Base-by-base conservation (phyloP, 2,113 vertebrate genomes). In the Hucho hucho region DNA sequence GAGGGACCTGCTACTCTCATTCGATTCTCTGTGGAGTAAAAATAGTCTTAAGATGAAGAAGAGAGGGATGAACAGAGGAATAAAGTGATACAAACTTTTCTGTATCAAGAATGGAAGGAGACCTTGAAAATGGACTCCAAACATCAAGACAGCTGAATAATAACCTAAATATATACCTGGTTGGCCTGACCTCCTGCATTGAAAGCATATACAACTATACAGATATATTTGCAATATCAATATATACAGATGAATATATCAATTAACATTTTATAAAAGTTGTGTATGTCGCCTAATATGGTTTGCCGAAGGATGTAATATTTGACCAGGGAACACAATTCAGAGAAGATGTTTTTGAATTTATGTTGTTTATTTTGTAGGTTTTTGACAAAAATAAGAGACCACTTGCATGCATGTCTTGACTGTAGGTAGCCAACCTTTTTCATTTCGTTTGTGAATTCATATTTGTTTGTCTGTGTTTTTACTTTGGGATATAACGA, bases 191-290 rank as follows among this genome's bases (percentile, higher is more conserved):
- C 75, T 83, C 80, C 79, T 84, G 87, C 86, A 90, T 92, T 89
- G 58, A 78, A 85, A 87, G 74, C 68, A 87, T 90, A 91, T 88
- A 86, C 85, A 81, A 70, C 79, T 87, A 76, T 75, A 82, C 75
- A 89, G 79, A 85, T 88, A 87, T 89, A 91, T 91, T 89, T 91
- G 82, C 88, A 81, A 80, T 79, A 79, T 87, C 64, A 72, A 79
- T 83, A 82, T 73, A 74, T 72, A 32, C 37, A 67, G 28, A 43
- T 7, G 18, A 26, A 37, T 37, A 76, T 72, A 81, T 67, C 65
- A 29, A 83, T 83, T 87, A 84, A 85, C 82, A 87, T 93, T 93
- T 92, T 91, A 25, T 89, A 88, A 87, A 78, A 80, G 74, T 85
- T 91, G 90, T 91, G 86, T 90, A 91, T 81, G 87, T 53, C 64